These are phyloP conservation scores for Trilocha varians DNA, from an alignment of 2,888 invertebrate species.

Conservation along the genomic window DNA sequence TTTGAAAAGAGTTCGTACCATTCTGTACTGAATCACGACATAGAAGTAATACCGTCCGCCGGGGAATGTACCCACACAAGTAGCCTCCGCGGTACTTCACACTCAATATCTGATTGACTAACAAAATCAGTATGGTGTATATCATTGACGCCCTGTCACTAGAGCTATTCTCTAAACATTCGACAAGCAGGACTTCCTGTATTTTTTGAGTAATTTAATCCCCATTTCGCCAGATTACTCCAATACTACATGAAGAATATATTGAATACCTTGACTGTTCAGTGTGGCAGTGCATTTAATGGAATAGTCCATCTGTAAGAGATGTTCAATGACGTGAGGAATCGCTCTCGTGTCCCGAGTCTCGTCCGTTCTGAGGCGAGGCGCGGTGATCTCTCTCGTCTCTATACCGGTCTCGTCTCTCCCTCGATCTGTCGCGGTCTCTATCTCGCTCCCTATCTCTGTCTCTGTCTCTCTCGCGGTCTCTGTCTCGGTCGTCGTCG, in stretches of 20 bases:
- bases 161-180: too few relatives aligned
- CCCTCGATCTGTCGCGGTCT: slow-evolving; percentile 43
- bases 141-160: too few relatives aligned
- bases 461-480: slow-evolving; percentile 43
- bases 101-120: too few relatives aligned
- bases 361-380: slow-evolving; percentile 61
- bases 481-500: slow-evolving; percentile 47
- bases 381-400: slow-evolving; percentile 63
- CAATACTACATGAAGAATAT: too few relatives aligned
- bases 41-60: slow-evolving; percentile 26
- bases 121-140: too few relatives aligned
- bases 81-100: slow-evolving; percentile 7
- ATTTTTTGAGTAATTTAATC: too few relatives aligned
- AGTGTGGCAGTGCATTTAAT: too few relatives aligned
- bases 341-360: slow-evolving; percentile 69
- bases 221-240: too few relatives aligned
- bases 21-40: slow-evolving; percentile 19
- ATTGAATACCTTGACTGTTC: too few relatives aligned
- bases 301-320: too few relatives aligned
- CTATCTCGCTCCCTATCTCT: slow-evolving; percentile 39
- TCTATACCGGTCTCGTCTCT: slow-evolving; percentile 50
- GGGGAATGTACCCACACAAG: slow-evolving; percentile 38
- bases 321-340: slow-evolving; percentile 59
- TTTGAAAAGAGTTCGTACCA: slow-evolving; percentile 18
- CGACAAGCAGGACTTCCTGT: too few relatives aligned